Percentiles rank a stretch among this genome's conserved stretches.
These are phyloP conservation scores for Mamestra configurata DNA, from an alignment of 1,140 invertebrate species.

Conservation along the genomic window DNA sequence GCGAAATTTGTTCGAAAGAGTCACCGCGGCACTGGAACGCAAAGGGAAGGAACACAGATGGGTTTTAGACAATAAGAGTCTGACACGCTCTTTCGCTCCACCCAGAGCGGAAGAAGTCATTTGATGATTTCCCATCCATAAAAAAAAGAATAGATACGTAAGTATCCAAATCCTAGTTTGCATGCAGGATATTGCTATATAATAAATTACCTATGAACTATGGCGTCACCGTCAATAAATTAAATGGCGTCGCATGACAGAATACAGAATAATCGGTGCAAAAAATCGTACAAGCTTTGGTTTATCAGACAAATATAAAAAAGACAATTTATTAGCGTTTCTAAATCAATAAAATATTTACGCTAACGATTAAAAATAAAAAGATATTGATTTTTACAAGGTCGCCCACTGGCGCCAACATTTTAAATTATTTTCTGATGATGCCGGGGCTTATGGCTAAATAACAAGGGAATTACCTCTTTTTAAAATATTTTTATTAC, in stretches of 20 bases:
- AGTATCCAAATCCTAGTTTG: not conserved
- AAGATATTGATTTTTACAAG: constrained; percentile 55
- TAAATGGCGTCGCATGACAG: constrained; percentile 10
- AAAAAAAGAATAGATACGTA: no score
- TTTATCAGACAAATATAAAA: constrained; percentile 50
- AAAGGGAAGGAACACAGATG: no score
- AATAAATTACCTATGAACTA: constrained; percentile 10
- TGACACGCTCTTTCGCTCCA: no score
- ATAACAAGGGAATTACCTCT: constrained; percentile 53
- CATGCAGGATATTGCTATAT: not conserved
- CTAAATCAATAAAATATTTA: constrained; percentile 58
- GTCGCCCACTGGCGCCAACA: constrained; percentile 61
- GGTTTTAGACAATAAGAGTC: no score
- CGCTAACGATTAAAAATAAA: constrained; percentile 54
- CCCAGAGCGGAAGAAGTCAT: no score
- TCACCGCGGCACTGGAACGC: no score
- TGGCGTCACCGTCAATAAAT: constrained; percentile 30
- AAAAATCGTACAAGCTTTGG: constrained; percentile 25
- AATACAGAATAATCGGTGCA: constrained; percentile 13
- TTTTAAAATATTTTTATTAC: constrained; percentile 29
- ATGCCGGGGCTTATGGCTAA: constrained; percentile 49
- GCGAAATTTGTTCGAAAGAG: no score
- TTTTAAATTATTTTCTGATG: constrained; percentile 59
- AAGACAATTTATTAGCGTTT: constrained; percentile 56
- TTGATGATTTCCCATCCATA: no score